These are phyloP conservation scores for Eupristina koningsbergeri DNA, from an alignment of 1,140 invertebrate species.

Conservation along the genomic window DNA sequence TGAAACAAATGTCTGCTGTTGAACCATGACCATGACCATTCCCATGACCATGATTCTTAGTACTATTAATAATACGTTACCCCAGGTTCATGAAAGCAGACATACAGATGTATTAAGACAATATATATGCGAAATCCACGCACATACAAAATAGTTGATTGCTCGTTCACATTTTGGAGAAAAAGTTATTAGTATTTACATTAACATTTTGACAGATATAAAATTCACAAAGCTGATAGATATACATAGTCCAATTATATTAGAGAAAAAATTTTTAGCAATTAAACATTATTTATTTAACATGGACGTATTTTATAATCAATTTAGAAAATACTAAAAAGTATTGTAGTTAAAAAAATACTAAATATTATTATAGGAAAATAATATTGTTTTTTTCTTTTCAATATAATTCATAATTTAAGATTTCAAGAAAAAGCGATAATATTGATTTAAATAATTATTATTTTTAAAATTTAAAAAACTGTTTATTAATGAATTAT, in stretches of 20 bases:
- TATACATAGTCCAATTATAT: neutral
- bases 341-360: no score
- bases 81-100: constrained; percentile 34
- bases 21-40: neutral
- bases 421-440: neutral
- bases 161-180: constrained; percentile 41
- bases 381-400: neutral
- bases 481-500: no score
- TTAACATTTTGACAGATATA: neutral
- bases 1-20: no score
- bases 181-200: constrained; percentile 49
- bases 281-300: no score
- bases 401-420: neutral
- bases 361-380: no score
- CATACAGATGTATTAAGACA: neutral
- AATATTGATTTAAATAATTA: neutral
- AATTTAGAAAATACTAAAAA: no score
- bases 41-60: neutral
- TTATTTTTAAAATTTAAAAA: no score
- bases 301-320: no score
- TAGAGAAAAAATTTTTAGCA: no score
- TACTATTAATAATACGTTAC: constrained; percentile 56
- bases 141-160: constrained; percentile 30
- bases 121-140: neutral
- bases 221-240: neutral